Evolutionary conservation across 2,888 invertebrate species (phyloP).

Genomic region (Hipparchia semele): DNA sequence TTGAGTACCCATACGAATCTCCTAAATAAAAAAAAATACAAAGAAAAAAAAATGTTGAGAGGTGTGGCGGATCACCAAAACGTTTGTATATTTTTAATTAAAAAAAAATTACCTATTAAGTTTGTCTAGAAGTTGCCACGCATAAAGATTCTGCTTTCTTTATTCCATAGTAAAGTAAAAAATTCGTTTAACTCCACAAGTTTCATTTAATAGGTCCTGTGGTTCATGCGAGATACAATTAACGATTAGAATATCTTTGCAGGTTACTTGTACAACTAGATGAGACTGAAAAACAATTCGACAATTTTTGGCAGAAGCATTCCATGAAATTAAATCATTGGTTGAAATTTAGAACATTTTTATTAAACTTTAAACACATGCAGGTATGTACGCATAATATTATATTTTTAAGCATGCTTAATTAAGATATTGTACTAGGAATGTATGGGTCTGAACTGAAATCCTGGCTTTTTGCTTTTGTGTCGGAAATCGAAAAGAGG

Average conservation of each 20-base stretch:
- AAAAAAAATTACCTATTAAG: too few relatives aligned
- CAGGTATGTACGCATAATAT: constrained; percentile 80
- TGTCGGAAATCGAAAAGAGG: constrained; percentile 74
- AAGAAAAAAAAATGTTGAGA: too few relatives aligned
- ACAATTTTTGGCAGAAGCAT: constrained; percentile 97
- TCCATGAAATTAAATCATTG: constrained; percentile 95
- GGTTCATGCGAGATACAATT: background rate
- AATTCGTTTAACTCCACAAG: background rate
- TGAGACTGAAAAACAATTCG: constrained; percentile 97
- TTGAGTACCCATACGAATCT: too few relatives aligned
- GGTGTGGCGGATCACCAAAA: background rate
- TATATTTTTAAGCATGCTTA: constrained; percentile 19
- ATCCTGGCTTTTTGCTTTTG: constrained; percentile 57
- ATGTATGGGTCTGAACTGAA: constrained; percentile 66
- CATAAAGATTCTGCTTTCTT: background rate
- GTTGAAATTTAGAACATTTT: constrained; percentile 95
- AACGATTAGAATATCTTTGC: constrained; percentile 48
- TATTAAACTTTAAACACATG: constrained; percentile 96
- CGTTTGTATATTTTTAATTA: too few relatives aligned
- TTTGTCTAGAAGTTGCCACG: too few relatives aligned
- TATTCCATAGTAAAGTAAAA: too few relatives aligned
- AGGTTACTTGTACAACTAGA: constrained; percentile 96
- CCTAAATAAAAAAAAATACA: too few relatives aligned
- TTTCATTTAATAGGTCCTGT: background rate
- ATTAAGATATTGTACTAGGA: constrained; percentile 47